A percentile compares a stretch with the other conserved stretches of the same genome.
Evolutionary conservation across 2,113 vertebrate species (phyloP).

Genomic region (Gasterosteus nipponicus): DNA sequence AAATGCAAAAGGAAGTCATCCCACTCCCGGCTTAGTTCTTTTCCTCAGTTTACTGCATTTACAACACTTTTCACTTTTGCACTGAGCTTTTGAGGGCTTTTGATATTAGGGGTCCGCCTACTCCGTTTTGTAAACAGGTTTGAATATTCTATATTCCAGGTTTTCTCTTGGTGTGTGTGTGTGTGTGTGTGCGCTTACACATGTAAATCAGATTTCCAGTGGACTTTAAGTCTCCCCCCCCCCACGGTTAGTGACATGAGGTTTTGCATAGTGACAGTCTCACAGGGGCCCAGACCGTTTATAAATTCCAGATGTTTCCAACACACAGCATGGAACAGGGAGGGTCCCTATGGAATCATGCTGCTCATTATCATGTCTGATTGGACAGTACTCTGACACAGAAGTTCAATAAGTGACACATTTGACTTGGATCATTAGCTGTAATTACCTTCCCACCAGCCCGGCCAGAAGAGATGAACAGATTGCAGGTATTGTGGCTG

Average conservation of each 20-base stretch:
- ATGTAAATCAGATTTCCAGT: constrained; percentile 12
- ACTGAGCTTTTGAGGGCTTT: constrained; percentile 38
- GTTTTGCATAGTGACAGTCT: constrained; percentile 33
- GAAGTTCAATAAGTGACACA: constrained; percentile 46
- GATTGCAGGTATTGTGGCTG: constrained; percentile 26
- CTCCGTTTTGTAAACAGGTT: constrained; percentile 52
- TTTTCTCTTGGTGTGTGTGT: constrained; percentile 3
- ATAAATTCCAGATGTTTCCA: constrained; percentile 63
- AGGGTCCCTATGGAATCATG: constrained; percentile 31
- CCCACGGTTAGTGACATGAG: constrained; percentile 13
- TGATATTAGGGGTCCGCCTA: constrained; percentile 39
- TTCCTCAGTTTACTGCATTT: constrained; percentile 39
- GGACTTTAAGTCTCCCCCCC: constrained; percentile 13
- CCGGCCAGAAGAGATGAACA: constrained; percentile 23
- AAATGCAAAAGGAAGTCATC: constrained; percentile 32
- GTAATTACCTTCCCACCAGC: constrained; percentile 44
- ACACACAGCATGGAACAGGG: constrained; percentile 24
- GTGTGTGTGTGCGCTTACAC: constrained; percentile 19
- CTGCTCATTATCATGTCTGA: constrained; percentile 54
- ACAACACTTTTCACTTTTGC: constrained; percentile 37
- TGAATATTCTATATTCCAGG: constrained; percentile 24
- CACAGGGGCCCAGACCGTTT: constrained; percentile 12
- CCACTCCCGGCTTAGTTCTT: constrained; percentile 47
- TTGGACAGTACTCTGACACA: constrained; percentile 50
- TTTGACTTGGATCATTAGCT: constrained; percentile 39